Evolutionary conservation across 2,113 vertebrate genomes (phyloP), one percentile per base, ranked within the genome.

Genomic region (Orientallactaga bullata): DNA sequence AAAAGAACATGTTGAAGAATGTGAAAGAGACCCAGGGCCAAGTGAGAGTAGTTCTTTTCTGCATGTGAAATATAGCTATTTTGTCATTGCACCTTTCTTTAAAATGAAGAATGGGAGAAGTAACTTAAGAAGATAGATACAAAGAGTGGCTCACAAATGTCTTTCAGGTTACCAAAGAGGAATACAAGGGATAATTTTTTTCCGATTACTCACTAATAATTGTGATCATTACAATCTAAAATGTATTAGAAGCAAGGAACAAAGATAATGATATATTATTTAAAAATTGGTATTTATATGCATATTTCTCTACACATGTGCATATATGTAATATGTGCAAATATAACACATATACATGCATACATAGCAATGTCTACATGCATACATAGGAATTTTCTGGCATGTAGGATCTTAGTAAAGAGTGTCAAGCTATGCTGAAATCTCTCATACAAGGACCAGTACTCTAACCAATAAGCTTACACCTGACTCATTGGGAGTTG

Each of bases 221-320:
- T 63, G 13, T 89, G 23, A 85, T 73, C 39, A 87, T 51, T 84
- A 88, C 80, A 86, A 89, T 80, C 18, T 55, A 58, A 78, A 89
- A 83, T 20, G 10, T 20, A 61, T 72, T 77, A 77, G 66, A 13
- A 32, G 8, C 28, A 11, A 15, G 66, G 28, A 32, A 13, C 9
- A 68, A 68, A 68, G 28, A 7, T 61, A 23, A 4, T 63, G 61
- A 63, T 20, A 23, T 63, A 63, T 63, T 24, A 63, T 63, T 23
- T 63, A 16, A 63, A 63, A 63, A 20, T 4, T 18, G 21, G 20
- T 63, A 20, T 63, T 63, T 63, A 24, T 24, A 63, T 63, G 61
- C 17, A 63, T 63, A 63, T 63, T 15, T 61, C 16, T 42, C 23
- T 7, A 79, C 4, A 30, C 4, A 32, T 37, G 12, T 32, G 16